Conservation (phyloP, 2,888 invertebrate species). For the Dermolepida albohirtum region DNA sequence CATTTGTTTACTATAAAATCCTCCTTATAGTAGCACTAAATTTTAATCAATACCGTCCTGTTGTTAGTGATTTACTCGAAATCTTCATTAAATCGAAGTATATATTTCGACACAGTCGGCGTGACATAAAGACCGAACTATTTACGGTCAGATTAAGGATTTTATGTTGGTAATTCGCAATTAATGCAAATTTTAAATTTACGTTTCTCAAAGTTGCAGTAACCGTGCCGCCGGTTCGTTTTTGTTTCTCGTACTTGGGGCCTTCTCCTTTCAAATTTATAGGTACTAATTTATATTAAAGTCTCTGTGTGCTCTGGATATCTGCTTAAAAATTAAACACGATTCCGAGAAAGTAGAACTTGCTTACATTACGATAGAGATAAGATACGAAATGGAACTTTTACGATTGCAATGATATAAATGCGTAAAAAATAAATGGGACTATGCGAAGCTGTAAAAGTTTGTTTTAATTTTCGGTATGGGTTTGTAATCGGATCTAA, state of each 20-base stretch:
- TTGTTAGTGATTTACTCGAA: constrained; percentile 25
- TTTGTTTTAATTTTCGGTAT: too few species aligned
- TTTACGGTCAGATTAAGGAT: constrained; percentile 35
- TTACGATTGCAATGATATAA: too few species aligned
- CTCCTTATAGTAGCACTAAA: constrained; percentile 39
- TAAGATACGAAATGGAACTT: too few species aligned
- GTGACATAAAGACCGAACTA: constrained; percentile 13
- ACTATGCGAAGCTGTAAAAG: too few species aligned
- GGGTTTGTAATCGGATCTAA: too few species aligned
- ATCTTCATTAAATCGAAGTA: constrained; percentile 24
- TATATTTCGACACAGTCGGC: not conserved
- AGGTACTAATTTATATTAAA: constrained; percentile 22
- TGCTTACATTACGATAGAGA: too few species aligned
- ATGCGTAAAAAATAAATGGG: too few species aligned
- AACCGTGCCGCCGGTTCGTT: not conserved
- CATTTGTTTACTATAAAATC: constrained; percentile 45
- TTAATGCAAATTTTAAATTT: constrained; percentile 33
- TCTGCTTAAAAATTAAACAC: too few species aligned
- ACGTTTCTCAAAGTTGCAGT: constrained; percentile 6
- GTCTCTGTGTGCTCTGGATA: not conserved
- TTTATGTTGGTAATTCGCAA: constrained; percentile 23
- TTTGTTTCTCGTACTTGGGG: constrained; percentile 3
- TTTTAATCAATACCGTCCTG: constrained; percentile 37
- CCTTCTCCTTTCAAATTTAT: constrained; percentile 7
- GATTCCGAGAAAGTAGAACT: too few species aligned